Evolutionary conservation across 2,888 invertebrate genomes (phyloP).

Genomic region (Bruchidius siliquastri): DNA sequence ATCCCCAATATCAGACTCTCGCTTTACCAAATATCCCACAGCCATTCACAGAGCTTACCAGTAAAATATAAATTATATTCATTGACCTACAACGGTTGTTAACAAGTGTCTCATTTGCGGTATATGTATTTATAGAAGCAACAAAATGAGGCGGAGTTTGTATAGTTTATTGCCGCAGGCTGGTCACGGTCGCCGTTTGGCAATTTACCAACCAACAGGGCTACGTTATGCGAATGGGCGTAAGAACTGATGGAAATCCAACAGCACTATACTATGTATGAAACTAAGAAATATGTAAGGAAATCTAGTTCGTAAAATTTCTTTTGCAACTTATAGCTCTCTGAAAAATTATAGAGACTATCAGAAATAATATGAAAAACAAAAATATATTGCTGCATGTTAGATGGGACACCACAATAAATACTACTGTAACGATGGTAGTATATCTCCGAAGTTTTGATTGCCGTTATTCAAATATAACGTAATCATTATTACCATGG

Average conservation of each 20-base stretch:
- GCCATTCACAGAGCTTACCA: neutral
- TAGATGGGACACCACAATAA: no score
- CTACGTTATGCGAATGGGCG: neutral
- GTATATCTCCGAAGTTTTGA: no score
- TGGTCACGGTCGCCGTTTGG: neutral
- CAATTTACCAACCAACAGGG: neutral
- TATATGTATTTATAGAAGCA: neutral
- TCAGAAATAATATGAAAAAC: no score
- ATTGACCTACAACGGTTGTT: neutral
- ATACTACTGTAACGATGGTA: no score
- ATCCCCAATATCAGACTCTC: neutral
- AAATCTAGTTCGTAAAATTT: no score
- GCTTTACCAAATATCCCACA: neutral
- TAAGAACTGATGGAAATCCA: neutral
- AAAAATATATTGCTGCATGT: no score
- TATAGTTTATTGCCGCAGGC: neutral
- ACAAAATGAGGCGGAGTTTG: neutral
- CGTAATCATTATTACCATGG: no score
- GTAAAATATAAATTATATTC: neutral
- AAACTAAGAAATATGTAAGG: no score
- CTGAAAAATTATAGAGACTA: no score
- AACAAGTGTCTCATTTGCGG: neutral
- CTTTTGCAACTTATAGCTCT: no score
- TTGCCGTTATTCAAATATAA: no score
- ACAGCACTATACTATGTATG: no score